These are phyloP conservation scores for Kryptolebias ocellatus DNA, from an alignment of 2,797 vertebrate species.

Conservation along the genomic window DNA sequence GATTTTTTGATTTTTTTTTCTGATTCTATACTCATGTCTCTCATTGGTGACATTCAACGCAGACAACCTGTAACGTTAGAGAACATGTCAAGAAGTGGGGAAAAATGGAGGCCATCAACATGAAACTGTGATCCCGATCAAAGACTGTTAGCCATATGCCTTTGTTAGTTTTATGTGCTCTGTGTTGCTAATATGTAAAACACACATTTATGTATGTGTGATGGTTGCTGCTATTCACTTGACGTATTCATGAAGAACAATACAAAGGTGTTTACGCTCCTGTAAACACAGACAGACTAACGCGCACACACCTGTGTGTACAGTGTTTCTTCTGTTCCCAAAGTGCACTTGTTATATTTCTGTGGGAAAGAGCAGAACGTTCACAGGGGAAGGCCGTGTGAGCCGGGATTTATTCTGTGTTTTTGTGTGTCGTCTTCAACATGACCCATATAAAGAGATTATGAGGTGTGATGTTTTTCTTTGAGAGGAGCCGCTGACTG, in stretches of 20 bases:
- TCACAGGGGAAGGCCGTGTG: slow-evolving; percentile 51
- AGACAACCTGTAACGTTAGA: slow-evolving; percentile 24
- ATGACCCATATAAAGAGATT: slow-evolving; percentile 68
- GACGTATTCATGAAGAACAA: slow-evolving; percentile 43
- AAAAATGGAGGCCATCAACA: slow-evolving; percentile 54
- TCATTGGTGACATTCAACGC: slow-evolving; percentile 36
- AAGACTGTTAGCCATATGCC: slow-evolving; percentile 83
- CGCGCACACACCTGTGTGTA: slow-evolving; percentile 33
- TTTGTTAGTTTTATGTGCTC: slow-evolving; percentile 72
- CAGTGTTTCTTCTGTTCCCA: slow-evolving; percentile 47
- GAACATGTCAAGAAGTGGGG: slow-evolving; percentile 43
- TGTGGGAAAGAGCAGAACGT: slow-evolving; percentile 29
- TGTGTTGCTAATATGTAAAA: slow-evolving; percentile 65
- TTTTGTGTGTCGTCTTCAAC: slow-evolving; percentile 69
- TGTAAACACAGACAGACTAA: slow-evolving; percentile 13
- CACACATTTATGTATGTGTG: slow-evolving; percentile 45
- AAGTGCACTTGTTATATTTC: slow-evolving; percentile 40
- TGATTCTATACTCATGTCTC: slow-evolving; percentile 27
- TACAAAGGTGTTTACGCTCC: slow-evolving; percentile 23
- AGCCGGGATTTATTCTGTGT: slow-evolving; percentile 70
- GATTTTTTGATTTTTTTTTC: slow-evolving; percentile 42
- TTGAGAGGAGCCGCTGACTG: slow-evolving; percentile 24
- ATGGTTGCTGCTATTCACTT: slow-evolving; percentile 55
- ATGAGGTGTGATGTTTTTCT: slow-evolving; percentile 55
- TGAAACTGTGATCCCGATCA: slow-evolving; percentile 73